These are phyloP conservation scores for Microctenopoma steveboyesi DNA, from an alignment of 2,797 vertebrate species.

Conservation along the genomic window DNA sequence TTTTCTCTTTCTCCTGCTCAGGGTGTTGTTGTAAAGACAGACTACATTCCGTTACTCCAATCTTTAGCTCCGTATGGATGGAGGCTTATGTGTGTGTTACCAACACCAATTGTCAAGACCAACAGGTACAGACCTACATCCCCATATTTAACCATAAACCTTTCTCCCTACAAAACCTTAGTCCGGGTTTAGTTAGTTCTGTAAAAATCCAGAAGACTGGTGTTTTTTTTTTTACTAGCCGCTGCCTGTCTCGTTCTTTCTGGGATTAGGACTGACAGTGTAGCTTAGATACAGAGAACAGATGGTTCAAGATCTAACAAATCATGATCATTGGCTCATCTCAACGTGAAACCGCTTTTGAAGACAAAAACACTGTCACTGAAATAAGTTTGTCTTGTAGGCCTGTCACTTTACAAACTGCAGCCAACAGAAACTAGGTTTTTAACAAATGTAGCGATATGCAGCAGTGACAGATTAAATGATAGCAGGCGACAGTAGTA, in stretches of 20 bases:
- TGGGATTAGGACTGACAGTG: slow-evolving; percentile 45
- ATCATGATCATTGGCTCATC: slow-evolving; percentile 57
- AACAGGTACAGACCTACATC: slow-evolving; percentile 86
- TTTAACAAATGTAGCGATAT: slow-evolving; percentile 4
- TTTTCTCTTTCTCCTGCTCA: slow-evolving; percentile 56
- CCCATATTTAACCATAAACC: not conserved
- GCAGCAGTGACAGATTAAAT: slow-evolving; percentile 36
- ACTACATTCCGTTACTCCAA: slow-evolving; percentile 93
- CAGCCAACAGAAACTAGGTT: slow-evolving; percentile 32
- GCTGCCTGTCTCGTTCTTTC: slow-evolving; percentile 23
- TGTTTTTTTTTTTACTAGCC: slow-evolving; percentile 10
- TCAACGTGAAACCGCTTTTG: slow-evolving; percentile 67
- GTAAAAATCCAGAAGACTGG: slow-evolving; percentile 19
- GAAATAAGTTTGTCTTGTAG: slow-evolving; percentile 48
- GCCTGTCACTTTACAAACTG: slow-evolving; percentile 58
- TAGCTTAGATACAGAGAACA: slow-evolving; percentile 37
- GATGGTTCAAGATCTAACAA: slow-evolving; percentile 66
- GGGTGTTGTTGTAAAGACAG: slow-evolving; percentile 91
- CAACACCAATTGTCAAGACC: slow-evolving; percentile 91
- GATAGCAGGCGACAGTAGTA: slow-evolving; percentile 29
- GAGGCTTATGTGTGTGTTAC: slow-evolving; percentile 94
- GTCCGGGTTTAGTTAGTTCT: not conserved
- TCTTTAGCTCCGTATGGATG: slow-evolving; percentile 93
- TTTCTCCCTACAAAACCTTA: not conserved
- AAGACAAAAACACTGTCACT: slow-evolving; percentile 45